Evolutionary conservation across 2,888 invertebrate species (phyloP), one percentile per base, ranked within the genome.

Genomic region (Tenthredo mesomela): DNA sequence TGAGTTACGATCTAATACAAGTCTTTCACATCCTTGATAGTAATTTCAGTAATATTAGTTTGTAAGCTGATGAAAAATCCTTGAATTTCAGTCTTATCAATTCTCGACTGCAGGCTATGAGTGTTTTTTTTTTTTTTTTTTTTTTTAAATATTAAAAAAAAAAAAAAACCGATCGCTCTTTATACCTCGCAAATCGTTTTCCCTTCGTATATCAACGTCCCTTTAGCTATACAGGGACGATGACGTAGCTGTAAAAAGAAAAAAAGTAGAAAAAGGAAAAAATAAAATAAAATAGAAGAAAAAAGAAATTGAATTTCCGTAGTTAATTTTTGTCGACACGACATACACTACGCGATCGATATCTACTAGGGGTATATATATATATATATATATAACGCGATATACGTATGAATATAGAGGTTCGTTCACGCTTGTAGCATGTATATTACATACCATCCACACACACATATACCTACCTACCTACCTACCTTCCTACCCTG

Each of bases 321-420:
- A 54, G 54, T 54, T 54, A 54, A 54, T 54, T 54, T 54, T 54
- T 54, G 54, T 54, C 54, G 54, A 54, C 54, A 54, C 54, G 54
- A 54, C 54, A 54, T 54, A 54, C 54, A 54, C 54, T 54, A 54
- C 54, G 54, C 54, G 54, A 54, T 54, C 54, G 54, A 54, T 54
- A 54, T 54, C n/a, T 54, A 54, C 54, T 54, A 54, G n/a, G 54
- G n/a, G 54, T 54, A 54, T n/a, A 50, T 50, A 54, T 54, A 54
- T n/a, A 29, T n/a, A n/a, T 54, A 54, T n/a, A 50, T 50, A 54
- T 54, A 54, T n/a, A 29, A 2, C 50, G 18, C 18, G 4, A 50
- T 50, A 54, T 54, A 54, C n/a, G n/a, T 54, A 54, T 6, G 54
- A 54, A 54, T 54, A n/a, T n/a, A 7, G 18, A 67, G 67, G 29